A percentile compares a stretch with the other conserved stretches of the same genome.
These are phyloP conservation scores for Piprites chloris DNA, from an alignment of 2,113 vertebrate genomes.

Conservation along the genomic window DNA sequence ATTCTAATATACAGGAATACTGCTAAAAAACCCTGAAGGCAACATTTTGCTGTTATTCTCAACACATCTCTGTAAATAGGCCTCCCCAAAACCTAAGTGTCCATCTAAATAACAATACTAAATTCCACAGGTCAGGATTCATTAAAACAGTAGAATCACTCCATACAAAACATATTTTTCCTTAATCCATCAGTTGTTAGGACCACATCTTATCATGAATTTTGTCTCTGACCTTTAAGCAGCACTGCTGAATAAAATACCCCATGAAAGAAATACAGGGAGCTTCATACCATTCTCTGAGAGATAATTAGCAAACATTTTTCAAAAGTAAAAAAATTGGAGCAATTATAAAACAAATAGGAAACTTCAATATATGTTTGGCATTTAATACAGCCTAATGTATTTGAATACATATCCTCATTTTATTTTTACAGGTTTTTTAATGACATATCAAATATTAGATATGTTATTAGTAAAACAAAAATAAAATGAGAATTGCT, in stretches of 20 bases:
- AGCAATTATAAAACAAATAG: constrained; percentile 31
- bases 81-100: background rate
- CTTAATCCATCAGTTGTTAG: background rate
- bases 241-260: background rate
- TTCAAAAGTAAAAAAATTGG: background rate
- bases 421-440: constrained; percentile 27
- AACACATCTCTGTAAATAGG: background rate
- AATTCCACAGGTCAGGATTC: background rate
- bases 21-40: background rate
- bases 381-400: constrained; percentile 44
- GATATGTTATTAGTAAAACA: constrained; percentile 17
- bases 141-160: background rate
- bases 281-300: background rate
- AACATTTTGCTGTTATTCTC: background rate
- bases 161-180: background rate
- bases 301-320: constrained; percentile 6
- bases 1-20: background rate
- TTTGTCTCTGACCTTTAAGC: background rate
- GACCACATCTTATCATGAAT: background rate
- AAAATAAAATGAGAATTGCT: constrained; percentile 48
- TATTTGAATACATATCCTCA: constrained; percentile 29
- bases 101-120: background rate
- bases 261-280: background rate
- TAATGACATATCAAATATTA: constrained; percentile 43
- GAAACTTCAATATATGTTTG: constrained; percentile 1